Percentiles rank a stretch among this genome's conserved stretches.
Conservation (phyloP, 2,888 invertebrate species). For the Parelbella ahira region DNA sequence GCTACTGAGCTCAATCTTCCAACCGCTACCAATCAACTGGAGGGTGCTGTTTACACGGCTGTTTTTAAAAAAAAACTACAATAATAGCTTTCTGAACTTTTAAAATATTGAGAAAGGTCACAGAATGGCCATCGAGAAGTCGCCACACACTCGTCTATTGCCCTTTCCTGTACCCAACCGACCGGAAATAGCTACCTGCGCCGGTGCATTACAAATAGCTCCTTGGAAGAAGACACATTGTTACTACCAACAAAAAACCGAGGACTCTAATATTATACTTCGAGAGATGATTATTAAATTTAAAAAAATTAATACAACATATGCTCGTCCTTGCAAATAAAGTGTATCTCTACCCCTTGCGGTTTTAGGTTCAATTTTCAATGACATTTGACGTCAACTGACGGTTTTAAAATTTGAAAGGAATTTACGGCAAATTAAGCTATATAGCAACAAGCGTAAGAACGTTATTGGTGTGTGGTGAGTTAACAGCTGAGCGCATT, state of each 20-base stretch:
- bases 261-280: slow-evolving; percentile 11
- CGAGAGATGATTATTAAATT: slow-evolving; percentile 4
- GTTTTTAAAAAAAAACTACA: too few relatives aligned
- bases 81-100: too few relatives aligned
- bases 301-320: too few relatives aligned
- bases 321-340: too few relatives aligned
- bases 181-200: slow-evolving; percentile 52
- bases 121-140: slow-evolving; percentile 1
- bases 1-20: too few relatives aligned
- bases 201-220: slow-evolving; percentile 34
- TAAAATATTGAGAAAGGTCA: too few relatives aligned
- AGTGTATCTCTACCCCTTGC: too few relatives aligned
- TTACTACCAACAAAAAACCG: slow-evolving; percentile 10
- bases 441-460: not conserved
- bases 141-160: slow-evolving; percentile 13
- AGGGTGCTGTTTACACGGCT: too few relatives aligned
- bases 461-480: not conserved
- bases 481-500: slow-evolving; percentile 10
- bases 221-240: slow-evolving; percentile 16
- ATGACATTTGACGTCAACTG: not conserved
- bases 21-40: too few relatives aligned
- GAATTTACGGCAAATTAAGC: slow-evolving; percentile 1
- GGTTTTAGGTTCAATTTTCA: too few relatives aligned
- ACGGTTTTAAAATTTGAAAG: not conserved
- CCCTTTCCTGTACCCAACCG: slow-evolving; percentile 35